A percentile compares a stretch with the other conserved stretches of the same genome.
These are phyloP conservation scores for Falco berigora DNA, from an alignment of 2,797 vertebrate genomes.

Conservation along the genomic window DNA sequence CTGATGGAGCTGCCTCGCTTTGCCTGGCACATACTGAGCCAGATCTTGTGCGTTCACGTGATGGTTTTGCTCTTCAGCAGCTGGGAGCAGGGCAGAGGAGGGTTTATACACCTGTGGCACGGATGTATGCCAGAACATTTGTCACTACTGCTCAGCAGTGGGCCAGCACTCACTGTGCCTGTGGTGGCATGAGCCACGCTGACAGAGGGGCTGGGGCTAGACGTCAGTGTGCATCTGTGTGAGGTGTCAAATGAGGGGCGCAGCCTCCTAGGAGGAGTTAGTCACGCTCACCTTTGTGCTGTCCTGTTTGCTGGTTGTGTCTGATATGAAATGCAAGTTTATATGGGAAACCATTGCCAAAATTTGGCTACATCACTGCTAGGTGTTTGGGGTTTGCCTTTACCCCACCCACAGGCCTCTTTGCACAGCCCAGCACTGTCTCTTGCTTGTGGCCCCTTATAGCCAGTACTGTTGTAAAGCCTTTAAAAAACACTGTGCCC, in stretches of 20 bases:
- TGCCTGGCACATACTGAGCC: not conserved
- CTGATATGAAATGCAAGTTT: not conserved
- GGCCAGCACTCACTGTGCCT: fast-evolving
- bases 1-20: not conserved
- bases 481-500: not conserved
- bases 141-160: not conserved
- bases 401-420: not conserved
- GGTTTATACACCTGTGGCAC: not conserved
- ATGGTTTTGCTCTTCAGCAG: not conserved
- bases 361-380: not conserved
- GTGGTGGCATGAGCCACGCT: fast-evolving
- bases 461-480: not conserved
- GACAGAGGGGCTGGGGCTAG: not conserved
- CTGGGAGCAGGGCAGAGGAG: not conserved
- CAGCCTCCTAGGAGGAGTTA: not conserved
- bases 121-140: not conserved
- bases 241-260: not conserved
- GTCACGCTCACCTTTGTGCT: not conserved
- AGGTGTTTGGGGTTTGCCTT: not conserved
- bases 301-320: not conserved
- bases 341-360: not conserved
- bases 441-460: not conserved
- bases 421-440: not conserved
- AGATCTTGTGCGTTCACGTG: fast-evolving
- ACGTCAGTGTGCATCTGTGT: not conserved